phyloP scores from a whole-genome alignment of 2,113 vertebrate genomes.

The Tamias sibiricus region DNA sequence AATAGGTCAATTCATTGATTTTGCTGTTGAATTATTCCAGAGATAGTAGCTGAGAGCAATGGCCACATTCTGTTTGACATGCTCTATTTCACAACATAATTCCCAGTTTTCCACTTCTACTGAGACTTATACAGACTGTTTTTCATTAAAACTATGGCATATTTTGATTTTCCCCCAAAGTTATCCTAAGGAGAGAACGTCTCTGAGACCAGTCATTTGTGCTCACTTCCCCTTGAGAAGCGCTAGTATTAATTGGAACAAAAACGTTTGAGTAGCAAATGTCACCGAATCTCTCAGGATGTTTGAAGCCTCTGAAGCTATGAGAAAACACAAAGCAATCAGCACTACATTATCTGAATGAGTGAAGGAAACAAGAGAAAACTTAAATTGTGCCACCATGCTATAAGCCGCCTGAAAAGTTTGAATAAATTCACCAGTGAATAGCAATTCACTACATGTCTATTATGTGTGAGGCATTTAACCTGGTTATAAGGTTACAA shows the following conservation, averaged over 20 bases:
- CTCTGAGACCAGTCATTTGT: slow-evolving; percentile 68
- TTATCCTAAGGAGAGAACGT: slow-evolving; percentile 57
- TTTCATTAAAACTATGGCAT: slow-evolving; percentile 76
- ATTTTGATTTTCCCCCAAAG: slow-evolving; percentile 74
- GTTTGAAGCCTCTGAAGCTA: slow-evolving; percentile 23
- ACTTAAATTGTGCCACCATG: not conserved
- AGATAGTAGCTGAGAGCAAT: slow-evolving; percentile 33
- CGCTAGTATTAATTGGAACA: slow-evolving; percentile 76
- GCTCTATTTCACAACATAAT: slow-evolving; percentile 77
- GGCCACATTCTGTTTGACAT: slow-evolving; percentile 42
- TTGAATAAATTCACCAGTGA: slow-evolving; percentile 39
- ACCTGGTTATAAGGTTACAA: slow-evolving; percentile 5
- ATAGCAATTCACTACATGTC: not conserved
- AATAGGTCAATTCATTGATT: slow-evolving; percentile 67
- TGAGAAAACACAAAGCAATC: slow-evolving; percentile 63
- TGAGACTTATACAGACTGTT: slow-evolving; percentile 61
- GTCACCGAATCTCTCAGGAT: slow-evolving; percentile 75
- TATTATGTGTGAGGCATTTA: slow-evolving; percentile 1
- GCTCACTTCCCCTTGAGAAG: slow-evolving; percentile 66
- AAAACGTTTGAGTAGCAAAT: slow-evolving; percentile 80
- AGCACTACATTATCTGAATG: slow-evolving; percentile 40
- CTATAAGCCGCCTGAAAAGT: not conserved
- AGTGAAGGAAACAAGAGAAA: slow-evolving; percentile 7
- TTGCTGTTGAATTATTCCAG: slow-evolving; percentile 56
- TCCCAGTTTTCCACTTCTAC: slow-evolving; percentile 67